Base-by-base conservation (phyloP, 2,113 vertebrate genomes). In the Petrocephalus microphthalmus region DNA sequence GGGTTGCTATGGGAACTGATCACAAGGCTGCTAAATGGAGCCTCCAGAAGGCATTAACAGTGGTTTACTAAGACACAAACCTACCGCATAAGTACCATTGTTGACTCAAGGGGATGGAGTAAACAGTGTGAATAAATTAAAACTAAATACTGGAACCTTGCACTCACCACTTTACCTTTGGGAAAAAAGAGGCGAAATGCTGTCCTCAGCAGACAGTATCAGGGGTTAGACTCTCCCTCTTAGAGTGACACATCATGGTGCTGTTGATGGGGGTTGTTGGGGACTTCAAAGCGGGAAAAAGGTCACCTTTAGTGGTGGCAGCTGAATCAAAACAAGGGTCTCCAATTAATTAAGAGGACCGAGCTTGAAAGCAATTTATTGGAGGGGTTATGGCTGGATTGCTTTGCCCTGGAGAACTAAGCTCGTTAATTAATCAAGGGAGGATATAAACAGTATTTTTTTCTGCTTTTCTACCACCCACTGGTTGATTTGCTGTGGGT, bases 361-460 rank as follows among this genome's bases (percentile, higher is more conserved):
- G 22, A 45, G 37, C 22, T 45, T 20, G 37, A 83, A 45, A 45
- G 81, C 37, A 83, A 49, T 83, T 83, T 45, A 42, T 45, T 19
- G 19, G 81, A 83, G 47, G 81, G 81, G 81, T 67, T 47, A 83
- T 45, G 81, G 19, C 37, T 83, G 37, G 33, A 83, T 83, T 49
- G 20, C 37, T 49, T 45, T 20, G 37, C 81, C 81, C 81, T 22
- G 47, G 47, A 45, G 81, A 83, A 45, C 81, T 22, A 49, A 42
- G 81, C 81, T 49, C 11, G 81, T 49, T 83, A 83, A 83, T 83
- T 83, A 45, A 83, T 83, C 81, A 83, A 13, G 33, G 81, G 81
- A 47, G 45, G 81, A 42, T 45, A 83, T 83, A 83, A 83, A 49
- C 81, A 83, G 81, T 1, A 6, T 45, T 45, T 45, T 22, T 83